Percentiles rank a stretch among this genome's conserved stretches.
These are phyloP conservation scores for Acanthosepion esculentum DNA, from an alignment of 2,888 invertebrate species.

Conservation along the genomic window DNA sequence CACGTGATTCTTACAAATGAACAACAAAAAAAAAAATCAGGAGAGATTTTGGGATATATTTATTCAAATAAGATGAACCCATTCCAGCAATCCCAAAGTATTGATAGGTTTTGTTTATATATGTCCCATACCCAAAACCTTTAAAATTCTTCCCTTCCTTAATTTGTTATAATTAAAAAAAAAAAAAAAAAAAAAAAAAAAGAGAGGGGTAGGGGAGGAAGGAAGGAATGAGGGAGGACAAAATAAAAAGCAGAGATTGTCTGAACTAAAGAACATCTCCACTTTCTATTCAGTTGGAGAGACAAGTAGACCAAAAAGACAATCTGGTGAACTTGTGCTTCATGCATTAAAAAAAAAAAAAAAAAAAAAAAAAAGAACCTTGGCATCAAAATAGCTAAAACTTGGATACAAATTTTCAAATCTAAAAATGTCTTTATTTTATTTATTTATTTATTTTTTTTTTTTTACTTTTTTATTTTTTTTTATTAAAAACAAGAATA, in stretches of 20 bases:
- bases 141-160: neutral
- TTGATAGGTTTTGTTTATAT: no score
- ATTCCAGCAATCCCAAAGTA: neutral
- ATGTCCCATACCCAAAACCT: neutral
- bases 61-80: conserved; percentile 20
- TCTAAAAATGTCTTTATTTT: neutral
- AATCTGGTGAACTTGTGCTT: neutral
- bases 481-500: conserved; percentile 38
- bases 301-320: neutral
- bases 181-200: no score
- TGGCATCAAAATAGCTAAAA: neutral
- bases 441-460: neutral
- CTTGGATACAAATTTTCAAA: neutral
- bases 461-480: neutral
- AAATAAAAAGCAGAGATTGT: neutral
- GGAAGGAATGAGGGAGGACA: neutral
- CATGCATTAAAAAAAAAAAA: neutral
- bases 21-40: no score
- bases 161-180: neutral
- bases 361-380: neutral
- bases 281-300: neutral
- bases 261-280: neutral
- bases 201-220: no score
- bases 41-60: neutral
- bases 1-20: no score